Conservation (phyloP, 2,888 invertebrate genomes). For the Lasioglossum villosulum region DNA sequence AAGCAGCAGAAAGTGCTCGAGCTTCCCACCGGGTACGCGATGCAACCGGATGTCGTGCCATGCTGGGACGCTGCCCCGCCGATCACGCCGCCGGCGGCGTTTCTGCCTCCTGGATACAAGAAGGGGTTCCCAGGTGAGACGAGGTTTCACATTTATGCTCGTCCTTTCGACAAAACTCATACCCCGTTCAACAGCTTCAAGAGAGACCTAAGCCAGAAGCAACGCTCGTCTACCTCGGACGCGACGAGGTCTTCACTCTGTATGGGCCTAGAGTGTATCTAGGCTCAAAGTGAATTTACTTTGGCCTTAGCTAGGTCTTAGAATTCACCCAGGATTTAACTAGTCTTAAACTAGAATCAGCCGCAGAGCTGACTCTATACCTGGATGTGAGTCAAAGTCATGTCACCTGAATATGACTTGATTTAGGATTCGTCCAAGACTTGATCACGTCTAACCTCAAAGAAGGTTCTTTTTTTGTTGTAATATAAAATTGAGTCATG, state of each 20-base stretch:
- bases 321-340: background rate
- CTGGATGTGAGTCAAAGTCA: background rate
- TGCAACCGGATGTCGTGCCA: slow-evolving; percentile 86
- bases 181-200: background rate
- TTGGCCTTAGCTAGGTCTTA: background rate
- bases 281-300: background rate
- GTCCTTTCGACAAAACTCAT: background rate
- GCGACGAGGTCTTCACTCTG: background rate
- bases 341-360: background rate
- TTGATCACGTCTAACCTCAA: too few relatives aligned
- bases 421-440: too few relatives aligned
- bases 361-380: background rate
- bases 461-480: too few relatives aligned
- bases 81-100: slow-evolving; percentile 89
- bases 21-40: slow-evolving; percentile 77
- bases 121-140: slow-evolving; percentile 82
- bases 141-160: background rate
- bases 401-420: background rate
- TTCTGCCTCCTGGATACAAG: slow-evolving; percentile 87
- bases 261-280: background rate
- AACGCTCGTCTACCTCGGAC: background rate
- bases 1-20: slow-evolving; percentile 86
- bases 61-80: slow-evolving; percentile 87
- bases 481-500: too few relatives aligned
- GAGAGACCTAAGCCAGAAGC: background rate